Conservation (phyloP, 2,888 invertebrate species). For the Athrips mouffetella region DNA sequence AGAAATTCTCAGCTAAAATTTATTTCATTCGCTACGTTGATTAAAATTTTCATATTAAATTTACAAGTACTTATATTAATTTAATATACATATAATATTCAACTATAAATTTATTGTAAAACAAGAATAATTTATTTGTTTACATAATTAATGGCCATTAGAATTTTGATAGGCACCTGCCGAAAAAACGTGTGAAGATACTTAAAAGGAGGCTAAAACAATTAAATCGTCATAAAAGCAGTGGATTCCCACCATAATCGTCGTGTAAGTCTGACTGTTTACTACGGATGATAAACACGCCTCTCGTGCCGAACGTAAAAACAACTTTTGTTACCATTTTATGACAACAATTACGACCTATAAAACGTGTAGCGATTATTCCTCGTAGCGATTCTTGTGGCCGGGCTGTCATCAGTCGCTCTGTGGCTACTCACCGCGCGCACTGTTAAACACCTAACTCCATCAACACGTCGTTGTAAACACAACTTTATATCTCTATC, state of each 20-base stretch:
- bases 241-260: slow-evolving; percentile 64
- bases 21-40: slow-evolving; percentile 19
- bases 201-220: slow-evolving; percentile 50
- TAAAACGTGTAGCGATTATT: slow-evolving; percentile 76
- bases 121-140: slow-evolving; percentile 13
- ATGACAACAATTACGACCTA: slow-evolving; percentile 77
- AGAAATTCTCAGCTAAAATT: slow-evolving; percentile 45
- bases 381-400: slow-evolving; percentile 70
- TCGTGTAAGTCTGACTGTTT: slow-evolving; percentile 58
- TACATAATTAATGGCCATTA: slow-evolving; percentile 18
- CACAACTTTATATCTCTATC: slow-evolving; percentile 39
- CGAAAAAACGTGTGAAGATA: slow-evolving; percentile 40
- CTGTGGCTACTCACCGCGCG: slow-evolving; percentile 40
- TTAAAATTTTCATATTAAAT: slow-evolving; percentile 7
- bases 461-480: slow-evolving; percentile 31
- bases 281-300: slow-evolving; percentile 68
- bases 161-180: slow-evolving; percentile 38
- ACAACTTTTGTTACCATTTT: slow-evolving; percentile 77
- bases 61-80: no score
- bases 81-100: no score
- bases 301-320: slow-evolving; percentile 74
- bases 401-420: slow-evolving; percentile 62
- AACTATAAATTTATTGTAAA: not conserved
- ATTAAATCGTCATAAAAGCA: slow-evolving; percentile 66
- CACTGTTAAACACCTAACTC: slow-evolving; percentile 33